These are phyloP conservation scores for Ia io DNA, from an alignment of 2,113 vertebrate species.

Conservation along the genomic window DNA sequence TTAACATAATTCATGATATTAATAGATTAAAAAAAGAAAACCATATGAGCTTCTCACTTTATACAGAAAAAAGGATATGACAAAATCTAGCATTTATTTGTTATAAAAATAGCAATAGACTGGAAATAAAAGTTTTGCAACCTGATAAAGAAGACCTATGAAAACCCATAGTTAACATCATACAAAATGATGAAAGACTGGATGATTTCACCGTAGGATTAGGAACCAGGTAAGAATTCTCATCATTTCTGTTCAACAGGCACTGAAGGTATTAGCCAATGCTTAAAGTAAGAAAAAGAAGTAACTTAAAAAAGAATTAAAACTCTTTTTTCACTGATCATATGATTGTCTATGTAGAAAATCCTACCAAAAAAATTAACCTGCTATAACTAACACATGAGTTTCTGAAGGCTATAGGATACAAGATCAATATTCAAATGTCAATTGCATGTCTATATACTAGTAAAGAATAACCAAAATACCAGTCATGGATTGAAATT, in stretches of 20 bases:
- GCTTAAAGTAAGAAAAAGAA: neutral
- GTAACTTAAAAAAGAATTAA: neutral
- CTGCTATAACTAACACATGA: neutral
- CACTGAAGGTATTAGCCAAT: neutral
- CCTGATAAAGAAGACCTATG: neutral
- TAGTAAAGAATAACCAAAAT: neutral
- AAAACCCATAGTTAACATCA: neutral
- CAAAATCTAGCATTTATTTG: neutral
- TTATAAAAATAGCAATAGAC: neutral
- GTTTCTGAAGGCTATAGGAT: neutral
- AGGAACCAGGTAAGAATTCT: neutral
- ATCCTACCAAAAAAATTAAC: neutral
- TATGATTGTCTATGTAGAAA: neutral
- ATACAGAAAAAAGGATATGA: neutral
- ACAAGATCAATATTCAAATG: neutral
- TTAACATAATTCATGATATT: neutral
- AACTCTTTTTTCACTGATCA: neutral
- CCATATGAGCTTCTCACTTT: neutral
- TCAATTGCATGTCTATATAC: neutral
- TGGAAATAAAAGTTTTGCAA: neutral
- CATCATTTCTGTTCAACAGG: neutral
- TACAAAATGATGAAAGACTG: neutral
- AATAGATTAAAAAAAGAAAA: neutral
- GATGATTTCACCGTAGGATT: neutral
- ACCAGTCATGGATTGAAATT: neutral